Conservation (phyloP, 2,888 invertebrate genomes). For the Lasioglossum figueresi region DNA sequence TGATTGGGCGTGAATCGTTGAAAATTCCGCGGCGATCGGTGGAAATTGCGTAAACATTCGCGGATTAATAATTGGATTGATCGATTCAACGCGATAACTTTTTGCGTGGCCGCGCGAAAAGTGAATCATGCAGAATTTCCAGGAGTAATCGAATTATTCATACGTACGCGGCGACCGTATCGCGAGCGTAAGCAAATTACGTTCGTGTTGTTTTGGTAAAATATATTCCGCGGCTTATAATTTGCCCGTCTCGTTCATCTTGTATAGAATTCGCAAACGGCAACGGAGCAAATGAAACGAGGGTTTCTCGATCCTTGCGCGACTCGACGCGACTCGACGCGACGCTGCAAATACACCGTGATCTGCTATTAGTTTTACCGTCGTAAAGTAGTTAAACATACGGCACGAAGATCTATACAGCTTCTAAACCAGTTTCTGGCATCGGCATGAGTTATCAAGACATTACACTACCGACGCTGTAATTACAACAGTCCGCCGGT, state of each 20-base stretch:
- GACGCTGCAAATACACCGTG: neutral
- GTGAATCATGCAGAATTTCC: slow-evolving; percentile 6
- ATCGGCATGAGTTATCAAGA: slow-evolving; percentile 57
- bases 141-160: neutral
- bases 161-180: neutral
- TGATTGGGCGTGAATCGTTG: neutral
- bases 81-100: neutral
- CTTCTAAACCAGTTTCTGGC: slow-evolving; percentile 60
- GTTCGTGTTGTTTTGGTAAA: neutral
- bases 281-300: slow-evolving; percentile 15
- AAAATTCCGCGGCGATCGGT: neutral
- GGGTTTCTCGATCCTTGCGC: slow-evolving; percentile 22
- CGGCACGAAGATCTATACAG: slow-evolving; percentile 35
- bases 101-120: neutral
- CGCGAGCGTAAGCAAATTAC: neutral
- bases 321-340: neutral
- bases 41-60: neutral
- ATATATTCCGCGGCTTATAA: slow-evolving; percentile 10
- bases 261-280: neutral
- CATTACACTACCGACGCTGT: slow-evolving; percentile 53
- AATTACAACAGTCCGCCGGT: slow-evolving; percentile 56
- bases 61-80: neutral
- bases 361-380: slow-evolving; percentile 45
- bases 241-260: neutral
- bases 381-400: slow-evolving; percentile 40